These are phyloP conservation scores for Neotoxoptera formosana DNA, from an alignment of 1,140 invertebrate species.

Conservation along the genomic window DNA sequence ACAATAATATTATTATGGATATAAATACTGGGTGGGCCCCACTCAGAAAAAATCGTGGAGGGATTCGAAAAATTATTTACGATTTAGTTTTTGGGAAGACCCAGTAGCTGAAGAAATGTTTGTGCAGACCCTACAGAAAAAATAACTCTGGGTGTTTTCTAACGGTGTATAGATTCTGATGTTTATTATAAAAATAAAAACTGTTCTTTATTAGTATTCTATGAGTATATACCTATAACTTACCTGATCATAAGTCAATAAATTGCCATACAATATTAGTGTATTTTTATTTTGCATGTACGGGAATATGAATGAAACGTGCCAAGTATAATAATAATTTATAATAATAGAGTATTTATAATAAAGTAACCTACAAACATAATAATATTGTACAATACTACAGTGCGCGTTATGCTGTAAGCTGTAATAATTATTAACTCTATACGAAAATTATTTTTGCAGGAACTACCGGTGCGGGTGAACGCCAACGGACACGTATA, in stretches of 20 bases:
- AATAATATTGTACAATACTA: background rate
- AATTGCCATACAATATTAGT: background rate
- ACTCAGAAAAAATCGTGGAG: no score
- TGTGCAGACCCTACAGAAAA: background rate
- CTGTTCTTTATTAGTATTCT: background rate
- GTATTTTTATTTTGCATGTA: background rate
- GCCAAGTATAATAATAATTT: background rate
- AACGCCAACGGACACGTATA: conserved; percentile 68
- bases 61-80: background rate
- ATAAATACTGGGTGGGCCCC: no score
- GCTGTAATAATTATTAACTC: background rate
- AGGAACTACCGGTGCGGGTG: conserved; percentile 64
- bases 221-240: background rate
- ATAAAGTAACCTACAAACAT: background rate
- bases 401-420: background rate
- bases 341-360: background rate
- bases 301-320: background rate
- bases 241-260: background rate
- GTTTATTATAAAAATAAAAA: background rate
- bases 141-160: background rate
- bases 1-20: no score
- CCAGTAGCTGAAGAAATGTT: background rate
- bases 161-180: background rate
- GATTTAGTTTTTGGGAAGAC: background rate
- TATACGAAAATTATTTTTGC: conserved; percentile 9